These are phyloP conservation scores for Cheilosia vulpina DNA, from an alignment of 2,888 invertebrate species.

Conservation along the genomic window DNA sequence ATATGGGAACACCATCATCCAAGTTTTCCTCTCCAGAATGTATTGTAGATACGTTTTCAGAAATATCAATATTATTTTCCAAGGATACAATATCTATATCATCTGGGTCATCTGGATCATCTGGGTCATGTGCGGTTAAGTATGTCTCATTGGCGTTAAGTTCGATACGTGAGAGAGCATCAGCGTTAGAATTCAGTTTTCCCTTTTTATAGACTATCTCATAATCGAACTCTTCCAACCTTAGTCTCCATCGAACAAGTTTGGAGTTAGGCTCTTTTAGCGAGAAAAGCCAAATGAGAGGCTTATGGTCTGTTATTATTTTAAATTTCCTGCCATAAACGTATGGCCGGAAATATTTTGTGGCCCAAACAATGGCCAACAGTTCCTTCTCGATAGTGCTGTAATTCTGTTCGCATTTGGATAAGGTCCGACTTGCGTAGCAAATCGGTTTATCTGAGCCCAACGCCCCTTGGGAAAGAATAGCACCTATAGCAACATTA, in stretches of 20 bases:
- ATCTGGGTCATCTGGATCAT: no score
- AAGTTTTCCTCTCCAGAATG: slow-evolving; percentile 22
- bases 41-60: neutral
- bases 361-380: slow-evolving; percentile 20
- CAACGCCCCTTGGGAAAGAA: slow-evolving; percentile 48
- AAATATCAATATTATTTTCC: neutral
- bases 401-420: slow-evolving; percentile 44
- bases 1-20: slow-evolving; percentile 33
- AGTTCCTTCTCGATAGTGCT: slow-evolving; percentile 70
- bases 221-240: slow-evolving; percentile 50
- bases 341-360: no score
- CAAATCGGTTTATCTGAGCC: slow-evolving; percentile 50
- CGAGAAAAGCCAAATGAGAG: slow-evolving; percentile 77
- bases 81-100: no score
- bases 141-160: neutral
- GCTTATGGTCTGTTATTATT: neutral
- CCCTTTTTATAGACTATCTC: slow-evolving; percentile 46
- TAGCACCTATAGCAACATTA: slow-evolving; percentile 61
- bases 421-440: slow-evolving; percentile 58
- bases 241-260: slow-evolving; percentile 42
- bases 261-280: slow-evolving; percentile 58
- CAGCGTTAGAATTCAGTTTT: slow-evolving; percentile 34
- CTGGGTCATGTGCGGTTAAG: neutral
- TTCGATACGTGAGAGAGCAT: neutral
- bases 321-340: no score